phyloP scores from a whole-genome alignment of 2,888 invertebrate genomes.

The Ichneumoninae sp. region DNA sequence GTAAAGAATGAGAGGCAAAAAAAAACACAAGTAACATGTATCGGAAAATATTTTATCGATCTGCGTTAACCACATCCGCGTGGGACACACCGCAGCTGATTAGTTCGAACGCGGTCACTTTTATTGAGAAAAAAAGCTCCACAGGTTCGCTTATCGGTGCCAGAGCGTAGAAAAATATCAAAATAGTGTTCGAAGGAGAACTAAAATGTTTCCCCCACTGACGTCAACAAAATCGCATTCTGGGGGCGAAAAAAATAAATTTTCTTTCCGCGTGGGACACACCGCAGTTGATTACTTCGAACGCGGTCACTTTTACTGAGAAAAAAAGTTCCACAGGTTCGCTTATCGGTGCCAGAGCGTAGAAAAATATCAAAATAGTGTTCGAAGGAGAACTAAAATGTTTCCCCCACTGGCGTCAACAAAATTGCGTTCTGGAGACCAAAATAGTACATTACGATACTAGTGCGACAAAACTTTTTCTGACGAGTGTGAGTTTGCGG shows the following conservation, averaged over 20 bases:
- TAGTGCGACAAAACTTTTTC: too few relatives aligned
- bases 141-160: background rate
- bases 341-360: background rate
- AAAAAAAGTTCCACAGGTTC: background rate
- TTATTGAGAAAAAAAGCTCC: background rate
- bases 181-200: too few relatives aligned
- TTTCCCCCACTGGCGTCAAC: too few relatives aligned
- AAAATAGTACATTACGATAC: too few relatives aligned
- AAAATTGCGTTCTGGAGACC: too few relatives aligned
- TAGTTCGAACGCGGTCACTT: background rate
- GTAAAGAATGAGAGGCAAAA: background rate
- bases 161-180: background rate
- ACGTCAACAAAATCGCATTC: too few relatives aligned
- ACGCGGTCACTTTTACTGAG: background rate
- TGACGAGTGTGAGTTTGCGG: too few relatives aligned
- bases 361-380: too few relatives aligned
- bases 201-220: too few relatives aligned
- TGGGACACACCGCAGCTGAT: background rate
- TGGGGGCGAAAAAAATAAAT: too few relatives aligned
- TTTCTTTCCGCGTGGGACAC: background rate
- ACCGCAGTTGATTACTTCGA: background rate
- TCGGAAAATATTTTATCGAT: slow-evolving; percentile 22
- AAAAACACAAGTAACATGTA: background rate
- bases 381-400: too few relatives aligned
- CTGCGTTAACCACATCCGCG: background rate